Evolutionary conservation across 2,797 vertebrate genomes (phyloP), one percentile per base, ranked within the genome.

Genomic region (Sciurus carolinensis): DNA sequence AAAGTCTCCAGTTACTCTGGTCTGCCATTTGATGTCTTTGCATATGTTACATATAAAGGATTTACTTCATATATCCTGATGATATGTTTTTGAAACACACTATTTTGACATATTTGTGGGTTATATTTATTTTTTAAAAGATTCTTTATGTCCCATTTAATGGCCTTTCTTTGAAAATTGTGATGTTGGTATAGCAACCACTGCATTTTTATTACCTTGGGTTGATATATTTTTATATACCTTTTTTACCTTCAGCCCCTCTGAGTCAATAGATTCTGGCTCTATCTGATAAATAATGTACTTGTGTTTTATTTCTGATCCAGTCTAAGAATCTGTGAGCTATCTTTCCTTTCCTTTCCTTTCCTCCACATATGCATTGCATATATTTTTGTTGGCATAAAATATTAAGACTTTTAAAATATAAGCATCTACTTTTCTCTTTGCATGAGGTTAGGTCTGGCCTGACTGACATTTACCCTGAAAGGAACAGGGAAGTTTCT

Each of bases 31-130:
- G 39, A 39, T 39, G 39, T 75, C 64, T 76, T 71, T 89, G 39
- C 33, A 42, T 36, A 87, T 66, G 81, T 95, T 81, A 59, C 36
- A 79, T 1, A 67, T 3, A 84, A 90, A 77, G 1, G 5, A 72
- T 72, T 79, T 57, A 39, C 33, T 59, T 90, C 28, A 15, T 83
- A 42, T 52, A 75, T 44, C n/a, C 24, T 87, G 62, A 62, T 73
- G 42, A 69, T 36, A 11, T 54, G 7, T 87, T 64, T 42, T 28
- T 59, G 71, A 87, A 93, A 90, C 54, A 50, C 7, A 50, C 12
- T 90, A 83, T 83, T 86, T 87, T 93, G 42, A 83, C 36, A 36
- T 50, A 87, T 72, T 87, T 82, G 7, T 42, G n/a, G 26, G 72
- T 26, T 13, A 0, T 33, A 36, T 26, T 52, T 52, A 52, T 52